Base-by-base conservation (phyloP, 2,888 invertebrate genomes). In the Eugnorisma glareosa region DNA sequence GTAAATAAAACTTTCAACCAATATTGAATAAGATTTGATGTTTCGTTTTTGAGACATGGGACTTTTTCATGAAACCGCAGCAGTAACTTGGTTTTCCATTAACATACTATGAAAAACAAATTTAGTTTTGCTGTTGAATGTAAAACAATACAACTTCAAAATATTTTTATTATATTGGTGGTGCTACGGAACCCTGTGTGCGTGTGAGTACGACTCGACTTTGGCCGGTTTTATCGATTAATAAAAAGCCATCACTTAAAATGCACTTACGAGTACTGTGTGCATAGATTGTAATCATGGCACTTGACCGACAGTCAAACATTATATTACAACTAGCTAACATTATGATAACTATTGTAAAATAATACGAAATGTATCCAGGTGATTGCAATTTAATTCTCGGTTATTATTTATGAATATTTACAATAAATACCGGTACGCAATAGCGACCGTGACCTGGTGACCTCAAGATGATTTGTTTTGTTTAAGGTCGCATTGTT, bases 361-460 rank as follows among this genome's bases (percentile, higher is more conserved):
- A 67, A 70, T 72, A 77, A 74, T 71, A 75, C 75, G 54, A 73
- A 72, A 73, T 54, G 54, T 74, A 78, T 72, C 64, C 73, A 69
- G 64, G 75, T 75, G 75, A 83, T 83, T 77, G 73, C 73, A 24
- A 59, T 82, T 57, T 77, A 85, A 83, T 82, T 76, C 31, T 18
- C 18, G 40, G 77, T 77, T 67, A 68, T 81, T 80, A 75, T 85
- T 81, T 85, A 59, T 77, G 70, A 85, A 82, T 82, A 82, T 82
- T 82, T 81, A 75, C 64, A 40, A 61, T 85, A 72, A 81, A 69
- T 85, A 81, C 48, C 67, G 59, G 43, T 70, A 76, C 59, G 76
- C 82, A 37, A 67, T 24, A n/a, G 24, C 31, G 64, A 28, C 77
- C 85, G 57, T 85, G 85, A 83, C 48, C 82, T 51, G n/a, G 15